phyloP scores from a whole-genome alignment of 2,888 invertebrate genomes.

The Clostera curtula region DNA sequence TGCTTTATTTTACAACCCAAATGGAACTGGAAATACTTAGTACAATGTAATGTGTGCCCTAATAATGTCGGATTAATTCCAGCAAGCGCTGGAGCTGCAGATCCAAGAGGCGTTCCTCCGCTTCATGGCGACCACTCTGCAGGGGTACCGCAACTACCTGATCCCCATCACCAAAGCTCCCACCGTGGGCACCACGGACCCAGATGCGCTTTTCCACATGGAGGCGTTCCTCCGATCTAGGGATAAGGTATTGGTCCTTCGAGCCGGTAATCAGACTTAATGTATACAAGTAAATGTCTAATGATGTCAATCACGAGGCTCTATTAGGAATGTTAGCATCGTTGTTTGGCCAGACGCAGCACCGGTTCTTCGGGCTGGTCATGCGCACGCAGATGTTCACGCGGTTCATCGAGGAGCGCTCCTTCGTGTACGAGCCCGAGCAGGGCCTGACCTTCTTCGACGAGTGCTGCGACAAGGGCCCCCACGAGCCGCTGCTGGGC shows the following conservation, averaged over 20 bases:
- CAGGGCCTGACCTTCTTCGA: slow-evolving; percentile 93
- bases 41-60: too few species aligned
- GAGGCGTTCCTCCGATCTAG: slow-evolving; percentile 90
- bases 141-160: slow-evolving; percentile 91
- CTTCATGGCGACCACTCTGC: slow-evolving; percentile 94
- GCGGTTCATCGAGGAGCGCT: slow-evolving; percentile 98
- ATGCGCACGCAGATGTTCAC: slow-evolving; percentile 98
- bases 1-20: too few species aligned
- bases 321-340: neutral
- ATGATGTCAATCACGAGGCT: too few species aligned
- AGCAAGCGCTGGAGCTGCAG: slow-evolving; percentile 91
- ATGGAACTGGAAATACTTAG: too few species aligned
- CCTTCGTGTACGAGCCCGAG: slow-evolving; percentile 98
- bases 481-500: slow-evolving; percentile 82
- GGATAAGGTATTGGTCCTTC: slow-evolving; percentile 78
- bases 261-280: too few species aligned
- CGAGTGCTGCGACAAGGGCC: slow-evolving; percentile 89
- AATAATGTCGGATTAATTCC: slow-evolving; percentile 23
- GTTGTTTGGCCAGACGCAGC: slow-evolving; percentile 78
- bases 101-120: slow-evolving; percentile 98
- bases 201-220: slow-evolving; percentile 95
- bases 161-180: slow-evolving; percentile 96
- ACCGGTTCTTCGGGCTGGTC: slow-evolving; percentile 91
- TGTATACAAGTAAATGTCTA: too few species aligned
- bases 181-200: slow-evolving; percentile 95